Evolutionary conservation across 2,888 invertebrate genomes (phyloP).

Genomic region (Cryptophagus acutangulus): DNA sequence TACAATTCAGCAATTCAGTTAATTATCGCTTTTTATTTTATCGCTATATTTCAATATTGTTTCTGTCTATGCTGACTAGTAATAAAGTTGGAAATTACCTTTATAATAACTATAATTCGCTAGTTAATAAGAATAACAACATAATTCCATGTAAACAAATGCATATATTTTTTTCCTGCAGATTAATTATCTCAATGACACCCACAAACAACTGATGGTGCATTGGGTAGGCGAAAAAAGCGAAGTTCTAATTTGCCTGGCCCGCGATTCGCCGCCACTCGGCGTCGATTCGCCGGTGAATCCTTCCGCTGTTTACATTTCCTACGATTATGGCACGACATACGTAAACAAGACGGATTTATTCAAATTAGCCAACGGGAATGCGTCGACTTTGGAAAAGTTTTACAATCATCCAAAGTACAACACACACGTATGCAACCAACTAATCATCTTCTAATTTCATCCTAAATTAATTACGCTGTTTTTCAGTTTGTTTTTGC

Average conservation of each 20-base stretch:
- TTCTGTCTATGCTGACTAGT: too few species aligned
- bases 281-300: conserved; percentile 38
- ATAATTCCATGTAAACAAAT: too few species aligned
- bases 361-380: conserved; percentile 56
- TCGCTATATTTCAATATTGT: too few species aligned
- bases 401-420: conserved; percentile 80
- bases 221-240: conserved; percentile 90
- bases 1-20: too few species aligned
- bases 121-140: too few species aligned
- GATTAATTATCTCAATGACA: conserved; percentile 75
- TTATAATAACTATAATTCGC: too few species aligned
- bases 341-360: conserved; percentile 69
- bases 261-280: conserved; percentile 63
- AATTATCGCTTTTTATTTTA: too few species aligned
- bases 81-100: too few species aligned
- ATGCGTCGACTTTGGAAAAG: conserved; percentile 68
- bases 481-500: conserved; percentile 76
- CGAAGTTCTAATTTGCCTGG: conserved; percentile 81
- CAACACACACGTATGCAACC: conserved; percentile 68
- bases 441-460: neutral
- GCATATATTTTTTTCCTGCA: conserved; percentile 49
- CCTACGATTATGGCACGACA: conserved; percentile 79
- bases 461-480: conserved; percentile 17
- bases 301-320: conserved; percentile 76
- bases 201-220: conserved; percentile 83